Evolutionary conservation across 2,113 vertebrate genomes (phyloP).

Genomic region (Pterophyllum scalare): DNA sequence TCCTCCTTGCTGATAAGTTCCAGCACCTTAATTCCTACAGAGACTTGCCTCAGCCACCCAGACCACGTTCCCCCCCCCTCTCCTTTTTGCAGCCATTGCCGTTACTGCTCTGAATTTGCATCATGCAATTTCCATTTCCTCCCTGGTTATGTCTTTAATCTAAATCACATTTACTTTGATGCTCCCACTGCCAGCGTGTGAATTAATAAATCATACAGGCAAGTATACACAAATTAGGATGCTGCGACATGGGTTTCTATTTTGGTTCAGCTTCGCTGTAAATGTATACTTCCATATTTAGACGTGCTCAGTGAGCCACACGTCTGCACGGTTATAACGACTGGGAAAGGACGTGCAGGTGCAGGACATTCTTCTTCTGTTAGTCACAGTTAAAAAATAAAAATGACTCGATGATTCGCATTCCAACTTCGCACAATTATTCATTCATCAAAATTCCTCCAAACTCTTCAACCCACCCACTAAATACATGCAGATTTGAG

Average conservation of each 20-base stretch:
- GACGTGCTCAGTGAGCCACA: conserved; percentile 4
- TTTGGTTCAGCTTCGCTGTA: conserved; percentile 42
- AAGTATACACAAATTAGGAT: conserved; percentile 40
- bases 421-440: conserved; percentile 18
- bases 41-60: neutral
- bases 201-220: conserved; percentile 62
- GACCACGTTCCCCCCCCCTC: neutral
- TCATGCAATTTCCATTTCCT: conserved; percentile 25
- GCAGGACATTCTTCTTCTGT: conserved; percentile 45
- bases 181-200: neutral
- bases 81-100: neutral
- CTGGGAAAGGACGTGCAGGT: conserved; percentile 26
- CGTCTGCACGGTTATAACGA: neutral
- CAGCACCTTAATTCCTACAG: conserved; percentile 17
- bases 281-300: conserved; percentile 45
- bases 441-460: conserved; percentile 2
- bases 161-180: conserved; percentile 48
- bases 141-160: conserved; percentile 28
- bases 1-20: conserved; percentile 25
- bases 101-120: conserved; percentile 36
- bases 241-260: conserved; percentile 41
- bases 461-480: neutral
- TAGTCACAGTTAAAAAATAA: conserved; percentile 40
- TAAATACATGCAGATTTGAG: neutral
- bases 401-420: conserved; percentile 11